phyloP scores from a whole-genome alignment of 2,797 vertebrate species.

The Xyrichtys novacula region DNA sequence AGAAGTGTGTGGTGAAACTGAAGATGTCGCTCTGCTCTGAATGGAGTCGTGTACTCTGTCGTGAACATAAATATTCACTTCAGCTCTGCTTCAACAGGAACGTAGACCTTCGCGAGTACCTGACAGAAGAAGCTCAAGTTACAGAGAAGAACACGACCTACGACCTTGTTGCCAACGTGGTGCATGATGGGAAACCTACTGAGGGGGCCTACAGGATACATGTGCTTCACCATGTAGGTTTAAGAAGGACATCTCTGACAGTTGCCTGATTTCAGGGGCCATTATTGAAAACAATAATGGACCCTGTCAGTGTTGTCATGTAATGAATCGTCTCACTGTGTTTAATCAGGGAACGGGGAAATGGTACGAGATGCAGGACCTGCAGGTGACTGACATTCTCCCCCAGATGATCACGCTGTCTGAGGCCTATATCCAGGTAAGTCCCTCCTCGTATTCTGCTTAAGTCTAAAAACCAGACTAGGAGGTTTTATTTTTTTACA shows the following conservation, averaged over 20 bases:
- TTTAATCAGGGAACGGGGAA: slow-evolving; percentile 93
- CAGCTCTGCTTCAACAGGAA: slow-evolving; percentile 86
- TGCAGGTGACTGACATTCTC: slow-evolving; percentile 96
- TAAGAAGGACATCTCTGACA: slow-evolving; percentile 10
- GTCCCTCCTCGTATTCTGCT: slow-evolving; percentile 6
- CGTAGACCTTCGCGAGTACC: slow-evolving; percentile 95
- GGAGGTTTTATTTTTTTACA: background rate
- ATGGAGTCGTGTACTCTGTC: too few species aligned
- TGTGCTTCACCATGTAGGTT: slow-evolving; percentile 94
- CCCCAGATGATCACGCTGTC: slow-evolving; percentile 99
- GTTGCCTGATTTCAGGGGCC: background rate
- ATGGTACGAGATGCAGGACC: slow-evolving; percentile 98
- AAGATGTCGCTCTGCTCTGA: background rate
- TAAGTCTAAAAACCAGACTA: background rate
- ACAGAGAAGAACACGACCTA: slow-evolving; percentile 93
- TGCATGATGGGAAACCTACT: slow-evolving; percentile 95
- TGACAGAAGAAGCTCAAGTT: slow-evolving; percentile 93
- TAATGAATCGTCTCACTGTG: background rate
- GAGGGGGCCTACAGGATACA: slow-evolving; percentile 98
- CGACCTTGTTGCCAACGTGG: slow-evolving; percentile 95
- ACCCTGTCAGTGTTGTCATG: background rate
- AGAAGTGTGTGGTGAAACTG: background rate
- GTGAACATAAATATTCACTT: too few species aligned
- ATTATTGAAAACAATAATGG: background rate
- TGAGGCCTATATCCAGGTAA: slow-evolving; percentile 97